These are phyloP conservation scores for Ferdinandea cuprea DNA, from an alignment of 2,888 invertebrate species.

Conservation along the genomic window DNA sequence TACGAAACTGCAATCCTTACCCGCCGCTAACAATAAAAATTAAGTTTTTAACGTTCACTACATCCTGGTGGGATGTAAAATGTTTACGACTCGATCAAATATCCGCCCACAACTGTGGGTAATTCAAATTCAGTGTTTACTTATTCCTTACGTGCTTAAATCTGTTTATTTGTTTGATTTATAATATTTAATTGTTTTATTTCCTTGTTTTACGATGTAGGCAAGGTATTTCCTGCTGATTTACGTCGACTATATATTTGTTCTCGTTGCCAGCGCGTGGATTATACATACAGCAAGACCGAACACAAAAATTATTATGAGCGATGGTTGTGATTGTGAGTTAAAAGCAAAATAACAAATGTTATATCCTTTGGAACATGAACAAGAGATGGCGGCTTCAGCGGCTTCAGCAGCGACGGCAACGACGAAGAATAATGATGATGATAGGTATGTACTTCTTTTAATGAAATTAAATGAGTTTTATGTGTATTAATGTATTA, in stretches of 20 bases:
- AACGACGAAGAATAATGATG: neutral
- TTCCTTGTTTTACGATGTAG: conserved; percentile 1
- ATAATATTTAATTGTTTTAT: conserved; percentile 37
- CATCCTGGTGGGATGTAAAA: too few relatives aligned
- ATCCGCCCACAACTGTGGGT: conserved; percentile 10
- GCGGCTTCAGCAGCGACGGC: too few relatives aligned
- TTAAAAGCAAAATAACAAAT: conserved; percentile 23
- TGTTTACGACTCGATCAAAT: neutral
- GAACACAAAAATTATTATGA: conserved; percentile 21
- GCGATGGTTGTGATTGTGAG: conserved; percentile 6
- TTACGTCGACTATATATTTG: conserved; percentile 3
- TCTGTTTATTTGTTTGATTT: conserved; percentile 60
- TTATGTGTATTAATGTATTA: conserved; percentile 38
- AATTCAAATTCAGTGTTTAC: conserved; percentile 26
- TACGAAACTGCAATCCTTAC: too few relatives aligned
- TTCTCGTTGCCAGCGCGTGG: neutral
- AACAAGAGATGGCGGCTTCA: neutral
- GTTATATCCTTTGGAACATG: conserved; percentile 11
- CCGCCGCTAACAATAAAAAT: too few relatives aligned
- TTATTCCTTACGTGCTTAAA: conserved; percentile 39
- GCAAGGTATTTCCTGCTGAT: conserved; percentile 25
- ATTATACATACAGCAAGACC: neutral
- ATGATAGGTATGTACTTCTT: conserved; percentile 22
- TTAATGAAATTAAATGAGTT: conserved; percentile 61
- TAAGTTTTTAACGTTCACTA: too few relatives aligned